Base-by-base conservation (phyloP, 2,888 invertebrate species). In the Nowickia ferox region DNA sequence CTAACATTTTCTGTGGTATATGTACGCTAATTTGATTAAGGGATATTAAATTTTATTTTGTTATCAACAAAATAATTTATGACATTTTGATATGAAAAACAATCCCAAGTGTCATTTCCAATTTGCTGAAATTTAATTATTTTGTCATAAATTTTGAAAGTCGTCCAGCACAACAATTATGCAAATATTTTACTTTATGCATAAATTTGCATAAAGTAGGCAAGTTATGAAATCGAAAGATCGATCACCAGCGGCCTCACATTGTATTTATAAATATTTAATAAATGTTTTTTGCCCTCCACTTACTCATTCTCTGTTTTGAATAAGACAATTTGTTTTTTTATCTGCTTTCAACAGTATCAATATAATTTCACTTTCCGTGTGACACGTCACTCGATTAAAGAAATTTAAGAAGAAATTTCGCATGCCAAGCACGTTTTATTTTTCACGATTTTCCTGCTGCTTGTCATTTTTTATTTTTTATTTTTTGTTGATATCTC, bases 371-470 rank as follows among this genome's bases (percentile, higher is more conserved):
- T 72, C 72, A 76, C 55, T 80, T 84, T 72, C 44, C 42, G 0
- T 61, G 30, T 53, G 42, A 38, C 53, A 68, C 19, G 66, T n/a
- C 22, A 42, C 0, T 13, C 40, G 44, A 11, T 38, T 63, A 65
- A 69, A 65, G 51, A 55, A 78, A 75, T 19, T 71, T 76, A 86
- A 86, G 86, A 71, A 46, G 76, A 82, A 22, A 57, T 86, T 86
- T 79, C 48, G 61, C 53, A 83, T 82, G 75, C 82, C 40, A 79
- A 65, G 79, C 86, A 86, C 86, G 86, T 83, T 86, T 85, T 65
- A 59, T 42, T 65, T 85, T 82, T 82, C 72, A 74, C 71, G 63
- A 55, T 68, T 53, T 55, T 22, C 40, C 15, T 48, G 9, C 15
- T 19, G 17, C 17, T 9, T 61, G 61, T 61, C 17, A 15, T 46